A percentile compares a stretch with the other conserved stretches of the same genome.
These are phyloP conservation scores for Amblyjoppa proteus DNA, from an alignment of 2,888 invertebrate species.

Conservation along the genomic window DNA sequence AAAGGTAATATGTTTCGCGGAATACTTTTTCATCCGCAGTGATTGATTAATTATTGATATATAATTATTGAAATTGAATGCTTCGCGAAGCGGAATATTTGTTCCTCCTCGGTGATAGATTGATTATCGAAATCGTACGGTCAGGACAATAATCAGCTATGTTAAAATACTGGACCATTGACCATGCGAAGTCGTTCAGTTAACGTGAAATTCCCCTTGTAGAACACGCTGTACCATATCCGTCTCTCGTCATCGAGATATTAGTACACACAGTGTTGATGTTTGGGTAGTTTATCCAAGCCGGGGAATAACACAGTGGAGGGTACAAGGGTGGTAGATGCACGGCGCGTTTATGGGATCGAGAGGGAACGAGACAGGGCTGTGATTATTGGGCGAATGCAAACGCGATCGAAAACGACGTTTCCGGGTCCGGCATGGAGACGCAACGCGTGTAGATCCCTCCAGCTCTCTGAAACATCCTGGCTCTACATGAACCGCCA, in stretches of 20 bases:
- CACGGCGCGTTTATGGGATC: not conserved
- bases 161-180: not conserved
- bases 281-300: constrained; percentile 9
- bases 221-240: constrained; percentile 5
- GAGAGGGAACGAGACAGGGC: not conserved
- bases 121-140: too few species aligned
- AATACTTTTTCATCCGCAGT: too few species aligned
- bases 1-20: too few species aligned
- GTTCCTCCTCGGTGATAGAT: too few species aligned
- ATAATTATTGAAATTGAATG: too few species aligned
- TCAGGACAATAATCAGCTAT: not conserved
- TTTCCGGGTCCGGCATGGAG: constrained; percentile 1
- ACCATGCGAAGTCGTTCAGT: not conserved
- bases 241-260: not conserved
- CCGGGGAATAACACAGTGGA: constrained; percentile 1
- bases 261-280: constrained; percentile 6
- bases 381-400: constrained; percentile 26
- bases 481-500: constrained; percentile 6
- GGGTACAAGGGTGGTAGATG: not conserved
- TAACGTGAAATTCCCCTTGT: not conserved
- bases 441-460: constrained; percentile 1
- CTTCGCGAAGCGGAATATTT: too few species aligned
- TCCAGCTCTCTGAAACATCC: constrained; percentile 4
- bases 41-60: too few species aligned
- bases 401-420: constrained; percentile 35